phyloP scores from a whole-genome alignment of 35 echinoderm and acorn worm species.

The Heliocidaris tuberculata region DNA sequence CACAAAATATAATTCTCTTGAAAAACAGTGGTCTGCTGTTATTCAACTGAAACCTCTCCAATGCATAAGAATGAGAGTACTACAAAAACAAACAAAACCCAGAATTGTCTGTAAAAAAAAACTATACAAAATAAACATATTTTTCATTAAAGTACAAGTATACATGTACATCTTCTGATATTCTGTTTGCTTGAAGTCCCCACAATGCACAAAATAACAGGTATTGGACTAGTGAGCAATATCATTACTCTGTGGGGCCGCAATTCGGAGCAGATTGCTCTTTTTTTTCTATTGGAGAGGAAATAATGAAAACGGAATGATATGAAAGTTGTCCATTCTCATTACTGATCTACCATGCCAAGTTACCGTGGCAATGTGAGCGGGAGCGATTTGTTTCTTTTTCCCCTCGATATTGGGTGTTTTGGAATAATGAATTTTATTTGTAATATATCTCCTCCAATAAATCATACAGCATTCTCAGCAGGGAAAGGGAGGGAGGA shows the following conservation, averaged over 20 bases:
- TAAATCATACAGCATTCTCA: background rate
- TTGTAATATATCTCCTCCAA: conserved; percentile 23
- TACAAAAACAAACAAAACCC: background rate
- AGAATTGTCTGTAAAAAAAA: background rate
- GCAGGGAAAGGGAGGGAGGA: background rate
- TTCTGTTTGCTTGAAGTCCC: background rate
- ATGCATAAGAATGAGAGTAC: background rate
- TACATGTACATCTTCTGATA: background rate
- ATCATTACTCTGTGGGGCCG: conserved; percentile 10
- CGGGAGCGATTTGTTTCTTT: conserved; percentile 22
- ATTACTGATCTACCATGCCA: conserved; percentile 13
- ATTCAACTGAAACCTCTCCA: background rate
- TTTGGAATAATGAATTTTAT: conserved; percentile 28
- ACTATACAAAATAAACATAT: background rate
- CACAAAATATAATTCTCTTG: no score
- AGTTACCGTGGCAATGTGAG: conserved; percentile 17
- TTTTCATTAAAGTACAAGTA: background rate
- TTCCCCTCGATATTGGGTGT: conserved; percentile 37
- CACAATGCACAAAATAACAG: background rate
- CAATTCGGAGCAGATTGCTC: background rate
- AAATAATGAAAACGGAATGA: conserved; percentile 35
- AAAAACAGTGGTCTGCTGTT: background rate
- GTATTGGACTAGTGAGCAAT: background rate
- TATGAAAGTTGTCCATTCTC: conserved; percentile 42
- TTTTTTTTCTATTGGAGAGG: background rate